Evolutionary conservation across 2,888 invertebrate species (phyloP), one percentile per base, ranked within the genome.

Genomic region (Drosophila phalerata): DNA sequence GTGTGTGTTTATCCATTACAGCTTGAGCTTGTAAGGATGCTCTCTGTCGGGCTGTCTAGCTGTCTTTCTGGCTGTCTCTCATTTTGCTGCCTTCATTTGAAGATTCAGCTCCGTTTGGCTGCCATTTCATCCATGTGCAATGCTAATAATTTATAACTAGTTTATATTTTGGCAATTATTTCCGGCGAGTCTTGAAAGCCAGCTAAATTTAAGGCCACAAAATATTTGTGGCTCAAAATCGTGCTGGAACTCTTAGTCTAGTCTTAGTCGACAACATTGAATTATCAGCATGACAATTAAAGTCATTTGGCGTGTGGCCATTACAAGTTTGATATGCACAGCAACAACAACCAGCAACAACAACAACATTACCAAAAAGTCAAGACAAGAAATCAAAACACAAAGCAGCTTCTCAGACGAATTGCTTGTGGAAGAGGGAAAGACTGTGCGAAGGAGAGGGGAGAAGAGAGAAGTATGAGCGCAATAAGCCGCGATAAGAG

Each of bases 91-190:
- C 69, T 81, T 81, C 67, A 69, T 71, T 84, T 63, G 51, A 64
- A 69, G 65, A 70, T 76, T 84, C 73, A 70, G 82, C 73, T 86
- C 73, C 79, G 79, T 72, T 80, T 80, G 81, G 57, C 66, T 64
- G 78, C 63, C 69, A 67, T 73, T 77, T 70, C 67, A 72, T 71
- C 79, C 78, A 78, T 80, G 77, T 63, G 68, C 79, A 70, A 47
- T 77, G 72, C 81, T 84, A 85, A 85, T 85, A 85, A 88, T 85
- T 85, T 85, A 84, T 84, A 80, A 85, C 84, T 85, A 85, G 85
- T 88, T 88, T 85, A 87, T 85, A 83, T 87, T 87, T 85, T 85
- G 88, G 85, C 85, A 85, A 85, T 85, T 88, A 85, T 85, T 83
- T 85, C 79, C 88, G 80, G 40, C 63, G 63, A 32, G 55, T 48